A percentile compares a stretch with the other conserved stretches of the same genome.
Conservation (phyloP, 2,888 invertebrate species). For the Alentia gelatinosa region DNA sequence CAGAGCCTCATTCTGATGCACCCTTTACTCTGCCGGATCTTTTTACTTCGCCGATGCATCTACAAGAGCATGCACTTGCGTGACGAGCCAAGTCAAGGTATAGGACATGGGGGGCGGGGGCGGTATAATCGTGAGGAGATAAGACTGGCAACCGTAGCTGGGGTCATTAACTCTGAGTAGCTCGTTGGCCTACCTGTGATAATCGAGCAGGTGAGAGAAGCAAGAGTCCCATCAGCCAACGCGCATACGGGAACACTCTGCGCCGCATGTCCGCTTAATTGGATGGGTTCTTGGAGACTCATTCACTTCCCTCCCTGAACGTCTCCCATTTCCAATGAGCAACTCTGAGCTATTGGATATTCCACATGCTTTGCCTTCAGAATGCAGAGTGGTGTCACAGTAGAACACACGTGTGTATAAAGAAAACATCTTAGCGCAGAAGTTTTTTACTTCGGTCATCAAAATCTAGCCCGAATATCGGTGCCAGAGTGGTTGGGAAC, state of each 20-base stretch:
- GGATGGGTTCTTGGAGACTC: not conserved
- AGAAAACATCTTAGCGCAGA: too few relatives aligned
- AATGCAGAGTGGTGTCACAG: too few relatives aligned
- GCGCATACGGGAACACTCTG: not conserved
- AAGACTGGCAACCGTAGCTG: not conserved
- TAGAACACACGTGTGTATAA: too few relatives aligned
- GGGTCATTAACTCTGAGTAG: not conserved
- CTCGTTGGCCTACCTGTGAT: not conserved
- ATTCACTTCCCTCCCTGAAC: not conserved
- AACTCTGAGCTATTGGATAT: not conserved
- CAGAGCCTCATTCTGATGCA: too few relatives aligned
- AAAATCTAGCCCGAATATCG: not conserved
- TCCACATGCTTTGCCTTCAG: too few relatives aligned
- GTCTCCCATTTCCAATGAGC: not conserved
- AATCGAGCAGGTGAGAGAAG: not conserved
- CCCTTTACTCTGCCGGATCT: too few relatives aligned
- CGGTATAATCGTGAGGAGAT: too few relatives aligned
- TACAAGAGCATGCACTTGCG: too few relatives aligned
- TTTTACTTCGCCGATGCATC: too few relatives aligned
- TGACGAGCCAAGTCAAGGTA: too few relatives aligned
- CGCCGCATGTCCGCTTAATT: not conserved
- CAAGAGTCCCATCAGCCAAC: not conserved
- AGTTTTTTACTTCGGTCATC: not conserved
- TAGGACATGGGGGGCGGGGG: too few relatives aligned
- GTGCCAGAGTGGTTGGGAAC: not conserved